Evolutionary conservation across 2,113 vertebrate genomes (phyloP), one percentile per base, ranked within the genome.

Genomic region (Podarcis cretensis): DNA sequence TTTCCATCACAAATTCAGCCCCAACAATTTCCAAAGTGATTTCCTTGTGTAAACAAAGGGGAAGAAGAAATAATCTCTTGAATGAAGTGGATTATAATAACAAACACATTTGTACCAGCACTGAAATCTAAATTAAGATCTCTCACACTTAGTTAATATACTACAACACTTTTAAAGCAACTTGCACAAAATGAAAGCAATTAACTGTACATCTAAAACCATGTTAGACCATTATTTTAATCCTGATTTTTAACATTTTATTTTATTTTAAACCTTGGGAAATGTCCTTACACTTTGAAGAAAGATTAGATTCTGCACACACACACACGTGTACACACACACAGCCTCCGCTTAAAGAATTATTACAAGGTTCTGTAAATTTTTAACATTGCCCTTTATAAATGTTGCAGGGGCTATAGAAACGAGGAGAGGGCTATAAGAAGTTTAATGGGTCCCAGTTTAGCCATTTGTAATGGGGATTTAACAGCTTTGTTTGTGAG

Each of bases 401-500:
- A 97, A 97, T 97, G 96, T 97, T 97, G 96, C 93, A 96, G 94
- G 82, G 96, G 92, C 93, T 95, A 94, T 89, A 95, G 96, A 95
- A 97, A 97, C 94, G 91, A 97, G 94, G 35, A 89, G 94, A 96
- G 93, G 94, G 92, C 95, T 97, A 95, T 95, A 95, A 96, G 95
- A 96, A 97, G 96, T 97, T 94, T 97, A 97, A 97, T 96, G 96
- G 96, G 96, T 97, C 97, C 96, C 96, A 89, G 89, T 93, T 94
- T 95, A 95, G 93, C 92, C 92, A 96, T 97, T 97, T 96, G 96
- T 96, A 97, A 97, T 96, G 96, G 94, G 94, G 94, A 96, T 96
- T 97, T 97, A 97, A 97, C 96, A 97, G 96, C 97, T 97, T 97
- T 97, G 96, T 96, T 97, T 96, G 95, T 97, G 95, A 97, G 96